A percentile compares a stretch with the other conserved stretches of the same genome.
These are phyloP conservation scores for Octomys mimax DNA, from an alignment of 2,797 vertebrate genomes.

Conservation along the genomic window DNA sequence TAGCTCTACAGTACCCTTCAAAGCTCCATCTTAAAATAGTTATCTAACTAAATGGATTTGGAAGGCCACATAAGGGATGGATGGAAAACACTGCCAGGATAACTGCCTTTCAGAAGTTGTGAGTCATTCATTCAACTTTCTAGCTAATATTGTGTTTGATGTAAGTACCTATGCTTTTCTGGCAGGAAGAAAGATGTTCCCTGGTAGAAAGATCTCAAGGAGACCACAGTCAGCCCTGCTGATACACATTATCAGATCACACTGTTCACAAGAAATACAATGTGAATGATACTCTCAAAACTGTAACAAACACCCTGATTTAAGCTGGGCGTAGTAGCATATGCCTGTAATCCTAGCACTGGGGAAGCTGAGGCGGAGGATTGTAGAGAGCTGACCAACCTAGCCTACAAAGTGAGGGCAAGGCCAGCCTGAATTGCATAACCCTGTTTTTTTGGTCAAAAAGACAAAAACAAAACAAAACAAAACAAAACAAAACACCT, in stretches of 20 bases:
- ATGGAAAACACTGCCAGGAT: background rate
- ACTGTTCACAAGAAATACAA: background rate
- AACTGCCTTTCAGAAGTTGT: background rate
- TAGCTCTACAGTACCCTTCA: background rate
- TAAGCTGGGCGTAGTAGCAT: background rate
- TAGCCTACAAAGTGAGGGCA: no score
- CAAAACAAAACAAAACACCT: no score
- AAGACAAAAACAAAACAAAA: no score
- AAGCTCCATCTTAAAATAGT: background rate
- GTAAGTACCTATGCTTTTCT: background rate
- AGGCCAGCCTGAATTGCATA: no score
- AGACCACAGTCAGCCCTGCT: background rate
- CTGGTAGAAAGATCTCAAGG: background rate
- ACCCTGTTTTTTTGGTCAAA: no score
- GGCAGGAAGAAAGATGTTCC: background rate
- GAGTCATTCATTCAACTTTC: background rate
- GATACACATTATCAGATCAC: background rate
- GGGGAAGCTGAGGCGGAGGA: no score
- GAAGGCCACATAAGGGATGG: background rate
- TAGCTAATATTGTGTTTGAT: background rate
- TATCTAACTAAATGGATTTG: background rate
- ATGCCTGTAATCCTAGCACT: no score
- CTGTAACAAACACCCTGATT: background rate
- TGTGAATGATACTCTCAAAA: conserved; percentile 7
- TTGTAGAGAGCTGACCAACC: no score